These are phyloP conservation scores for Eupsittula cactorum DNA, from an alignment of 2,113 vertebrate genomes.

Conservation along the genomic window DNA sequence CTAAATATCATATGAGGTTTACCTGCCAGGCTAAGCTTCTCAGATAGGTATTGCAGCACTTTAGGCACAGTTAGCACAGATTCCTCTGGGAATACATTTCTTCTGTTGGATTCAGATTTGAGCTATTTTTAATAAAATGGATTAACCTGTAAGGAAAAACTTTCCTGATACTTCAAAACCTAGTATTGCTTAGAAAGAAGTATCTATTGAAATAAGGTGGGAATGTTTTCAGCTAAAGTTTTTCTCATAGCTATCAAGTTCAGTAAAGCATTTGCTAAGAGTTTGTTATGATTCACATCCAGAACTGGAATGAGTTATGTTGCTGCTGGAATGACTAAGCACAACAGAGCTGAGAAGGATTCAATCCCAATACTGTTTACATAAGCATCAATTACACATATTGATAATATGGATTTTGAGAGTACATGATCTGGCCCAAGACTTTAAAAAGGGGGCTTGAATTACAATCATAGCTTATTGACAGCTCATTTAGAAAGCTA, in stretches of 20 bases:
- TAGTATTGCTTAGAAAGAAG: conserved; percentile 43
- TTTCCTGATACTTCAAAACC: not conserved
- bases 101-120: conserved; percentile 8
- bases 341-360: conserved; percentile 38
- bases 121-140: conserved; percentile 43
- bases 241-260: conserved; percentile 6
- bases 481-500: conserved; percentile 20
- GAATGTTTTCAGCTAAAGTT: conserved; percentile 20
- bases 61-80: not conserved
- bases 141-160: conserved; percentile 33
- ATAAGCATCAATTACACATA: not conserved
- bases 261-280: conserved; percentile 3
- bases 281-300: conserved; percentile 48
- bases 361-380: not conserved
- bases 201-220: not conserved
- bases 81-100: conserved; percentile 15
- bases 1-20: not conserved
- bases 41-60: not conserved
- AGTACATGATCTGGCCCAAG: not conserved
- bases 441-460: not conserved
- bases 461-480: conserved; percentile 30
- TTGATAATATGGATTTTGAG: not conserved
- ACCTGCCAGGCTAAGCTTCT: not conserved
- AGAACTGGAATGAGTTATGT: conserved; percentile 42
- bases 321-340: conserved; percentile 28